Base-by-base conservation (phyloP, 2,888 invertebrate species). In the Ectemnius cavifrons region DNA sequence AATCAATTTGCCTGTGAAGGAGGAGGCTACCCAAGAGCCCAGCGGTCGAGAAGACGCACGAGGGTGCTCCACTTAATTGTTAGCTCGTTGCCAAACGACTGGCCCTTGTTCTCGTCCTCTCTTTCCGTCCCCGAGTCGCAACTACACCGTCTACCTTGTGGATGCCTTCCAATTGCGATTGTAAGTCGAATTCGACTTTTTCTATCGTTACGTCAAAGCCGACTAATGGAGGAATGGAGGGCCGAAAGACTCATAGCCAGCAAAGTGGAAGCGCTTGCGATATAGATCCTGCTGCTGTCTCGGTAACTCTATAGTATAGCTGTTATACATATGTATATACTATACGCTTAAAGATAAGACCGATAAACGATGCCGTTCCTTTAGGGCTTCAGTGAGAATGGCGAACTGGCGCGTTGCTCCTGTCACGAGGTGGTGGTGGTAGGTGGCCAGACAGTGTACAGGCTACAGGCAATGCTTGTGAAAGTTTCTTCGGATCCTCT, bases 401-500 rank as follows among this genome's bases (percentile, higher is more conserved):
- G 75, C 65, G 64, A 52, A 52, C 52, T 52, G 16, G 52, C 8
- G 37, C 37, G 37, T 37, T 37, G 5, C 37, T 37, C 4, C 11
- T 37, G 1, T 11, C 5, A 11, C 1, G 37, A 37, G 28, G 20
- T 23, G 23, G 23, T 23, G 37, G 8, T 37, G 37, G 8, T 37
- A 37, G 37, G 0, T 37, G 37, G 37, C 37, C 37, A 2, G 37
- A 37, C 4, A 37, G 8, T 37, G 8, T 11, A 11, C 23, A 23
- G 23, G 23, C 23, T 23, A 23, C 18, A 13, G 20, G 16, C 71
- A 65, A 37, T 37, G 8, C 52, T 67, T 58, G 58, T 67, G 63
- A 82, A 82, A 82, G 60, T 82, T 81, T 82, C 60, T 69, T 67
- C 77, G 68, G 67, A 63, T 72, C 78, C 67, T 66, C 65, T 52